Percentiles rank a stretch among this genome's conserved stretches.
Evolutionary conservation across 2,113 vertebrate species (phyloP).

Genomic region (Burhinus oedicnemus): DNA sequence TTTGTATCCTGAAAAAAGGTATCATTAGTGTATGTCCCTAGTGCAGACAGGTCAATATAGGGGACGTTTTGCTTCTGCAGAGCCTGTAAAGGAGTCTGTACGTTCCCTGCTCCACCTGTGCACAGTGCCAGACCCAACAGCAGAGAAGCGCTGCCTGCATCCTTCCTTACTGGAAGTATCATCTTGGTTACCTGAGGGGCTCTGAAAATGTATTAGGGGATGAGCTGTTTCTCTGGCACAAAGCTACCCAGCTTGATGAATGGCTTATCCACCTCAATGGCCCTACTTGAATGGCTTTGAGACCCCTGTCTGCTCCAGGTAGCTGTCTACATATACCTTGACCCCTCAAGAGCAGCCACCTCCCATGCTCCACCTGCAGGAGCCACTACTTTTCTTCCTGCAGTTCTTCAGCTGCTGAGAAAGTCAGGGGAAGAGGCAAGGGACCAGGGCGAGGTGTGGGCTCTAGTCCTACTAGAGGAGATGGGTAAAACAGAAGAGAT

Average conservation of each 20-base stretch:
- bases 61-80: background rate
- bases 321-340: background rate
- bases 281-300: background rate
- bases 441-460: accelerated
- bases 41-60: background rate
- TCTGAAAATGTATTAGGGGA: background rate
- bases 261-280: accelerated
- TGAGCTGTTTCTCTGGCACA: background rate
- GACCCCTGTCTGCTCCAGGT: background rate
- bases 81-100: background rate
- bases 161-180: background rate
- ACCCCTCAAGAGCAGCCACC: background rate
- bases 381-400: background rate
- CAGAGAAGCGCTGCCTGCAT: background rate
- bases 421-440: background rate
- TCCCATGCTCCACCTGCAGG: background rate
- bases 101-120: background rate
- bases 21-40: background rate
- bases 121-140: background rate
- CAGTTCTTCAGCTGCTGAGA: background rate
- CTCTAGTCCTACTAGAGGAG: background rate
- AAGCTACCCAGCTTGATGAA: background rate
- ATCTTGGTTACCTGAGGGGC: background rate
- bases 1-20: background rate
- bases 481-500: background rate